phyloP scores from a whole-genome alignment of 2,113 vertebrate species.

The Tragelaphus imberbis region DNA sequence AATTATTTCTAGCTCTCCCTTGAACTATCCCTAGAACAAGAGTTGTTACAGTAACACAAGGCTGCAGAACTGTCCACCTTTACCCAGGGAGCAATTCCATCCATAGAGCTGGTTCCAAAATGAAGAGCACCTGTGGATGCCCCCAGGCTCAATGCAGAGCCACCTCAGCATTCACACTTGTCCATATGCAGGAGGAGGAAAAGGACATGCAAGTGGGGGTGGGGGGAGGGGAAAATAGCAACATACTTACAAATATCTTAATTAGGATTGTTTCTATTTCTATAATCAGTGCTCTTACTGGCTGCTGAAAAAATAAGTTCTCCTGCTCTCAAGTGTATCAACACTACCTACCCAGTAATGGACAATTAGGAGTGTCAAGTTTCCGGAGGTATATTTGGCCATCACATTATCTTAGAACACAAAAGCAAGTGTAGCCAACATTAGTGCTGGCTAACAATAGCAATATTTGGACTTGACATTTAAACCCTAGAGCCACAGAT shows the following conservation, averaged over 20 bases:
- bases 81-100: neutral
- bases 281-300: neutral
- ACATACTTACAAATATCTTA: neutral
- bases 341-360: neutral
- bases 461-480: neutral
- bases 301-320: neutral
- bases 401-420: neutral
- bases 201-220: neutral
- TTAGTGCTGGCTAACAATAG: neutral
- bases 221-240: neutral
- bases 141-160: neutral
- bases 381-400: neutral
- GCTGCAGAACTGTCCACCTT: neutral
- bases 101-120: neutral
- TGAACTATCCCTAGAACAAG: neutral
- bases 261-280: neutral
- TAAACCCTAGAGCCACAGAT: neutral
- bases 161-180: neutral
- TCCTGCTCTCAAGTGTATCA: neutral
- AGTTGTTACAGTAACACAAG: neutral
- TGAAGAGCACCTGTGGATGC: rapidly evolving
- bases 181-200: neutral
- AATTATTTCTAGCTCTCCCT: neutral
- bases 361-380: neutral
- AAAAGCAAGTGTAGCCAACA: neutral